phyloP scores from a whole-genome alignment of 2,797 vertebrate genomes.

The Capromys pilorides region DNA sequence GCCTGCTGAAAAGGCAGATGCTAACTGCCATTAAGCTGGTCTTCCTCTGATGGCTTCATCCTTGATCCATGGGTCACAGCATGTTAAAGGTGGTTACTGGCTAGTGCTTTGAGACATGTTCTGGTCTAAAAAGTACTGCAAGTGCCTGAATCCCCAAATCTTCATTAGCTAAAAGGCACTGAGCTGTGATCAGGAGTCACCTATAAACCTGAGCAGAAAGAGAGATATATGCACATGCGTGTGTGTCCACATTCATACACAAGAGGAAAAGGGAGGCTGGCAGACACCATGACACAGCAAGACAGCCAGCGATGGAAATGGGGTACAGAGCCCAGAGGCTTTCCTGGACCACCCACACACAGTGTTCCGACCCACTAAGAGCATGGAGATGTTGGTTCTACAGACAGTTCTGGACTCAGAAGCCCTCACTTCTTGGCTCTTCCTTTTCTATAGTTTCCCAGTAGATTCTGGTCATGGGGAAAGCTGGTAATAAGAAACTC shows the following conservation, averaged over 20 bases:
- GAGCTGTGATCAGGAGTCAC: not conserved
- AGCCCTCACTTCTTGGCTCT: not conserved
- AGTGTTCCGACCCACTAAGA: not conserved
- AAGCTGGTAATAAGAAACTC: not conserved
- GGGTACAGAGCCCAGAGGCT: not conserved
- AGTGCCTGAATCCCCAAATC: not conserved
- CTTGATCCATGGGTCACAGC: not conserved
- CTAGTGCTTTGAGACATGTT: not conserved
- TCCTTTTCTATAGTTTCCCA: not conserved
- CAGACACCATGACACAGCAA: not conserved
- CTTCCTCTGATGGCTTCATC: not conserved
- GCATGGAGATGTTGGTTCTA: not conserved
- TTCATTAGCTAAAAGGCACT: not conserved
- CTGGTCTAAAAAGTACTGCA: not conserved
- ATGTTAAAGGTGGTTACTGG: not conserved
- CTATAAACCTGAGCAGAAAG: not conserved
- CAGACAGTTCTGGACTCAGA: not conserved
- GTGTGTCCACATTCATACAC: not conserved
- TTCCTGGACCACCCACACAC: not conserved
- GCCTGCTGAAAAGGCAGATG: not conserved
- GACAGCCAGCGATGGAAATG: not conserved
- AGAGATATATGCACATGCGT: not conserved
- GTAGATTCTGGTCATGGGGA: not conserved
- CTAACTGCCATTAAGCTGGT: fast-evolving
- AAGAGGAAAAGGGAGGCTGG: not conserved